Conservation (phyloP, 2,797 vertebrate genomes). For the Hybognathus amarus region DNA sequence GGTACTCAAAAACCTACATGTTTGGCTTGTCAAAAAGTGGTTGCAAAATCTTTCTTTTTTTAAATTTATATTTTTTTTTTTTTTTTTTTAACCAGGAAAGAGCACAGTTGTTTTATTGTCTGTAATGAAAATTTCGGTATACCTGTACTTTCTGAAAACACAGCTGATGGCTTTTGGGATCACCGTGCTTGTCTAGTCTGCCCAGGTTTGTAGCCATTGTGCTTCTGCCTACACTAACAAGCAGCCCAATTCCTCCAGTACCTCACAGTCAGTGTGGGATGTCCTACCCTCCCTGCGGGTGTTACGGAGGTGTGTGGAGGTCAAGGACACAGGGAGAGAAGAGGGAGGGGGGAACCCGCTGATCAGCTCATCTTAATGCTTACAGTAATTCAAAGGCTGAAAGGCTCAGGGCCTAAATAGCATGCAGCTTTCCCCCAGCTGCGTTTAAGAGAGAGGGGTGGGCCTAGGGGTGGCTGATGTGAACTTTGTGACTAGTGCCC, state of each 20-base stretch:
- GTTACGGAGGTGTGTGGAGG: constrained; percentile 57
- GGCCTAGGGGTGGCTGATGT: constrained; percentile 20
- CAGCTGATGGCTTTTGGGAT: neutral
- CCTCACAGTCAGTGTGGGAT: neutral
- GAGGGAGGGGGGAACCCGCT: constrained; percentile 37
- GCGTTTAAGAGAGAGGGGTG: constrained; percentile 28
- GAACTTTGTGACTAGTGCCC: constrained; percentile 55
- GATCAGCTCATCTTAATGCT: constrained; percentile 64
- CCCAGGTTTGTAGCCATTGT: neutral
- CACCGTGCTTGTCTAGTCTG: neutral
- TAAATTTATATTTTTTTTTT: neutral
- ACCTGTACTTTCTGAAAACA: neutral
- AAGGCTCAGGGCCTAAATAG: constrained; percentile 62
- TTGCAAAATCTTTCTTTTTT: neutral
- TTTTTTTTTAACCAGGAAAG: neutral
- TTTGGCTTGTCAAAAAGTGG: neutral
- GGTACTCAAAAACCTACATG: neutral
- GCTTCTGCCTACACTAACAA: neutral
- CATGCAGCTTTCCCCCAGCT: constrained; percentile 53
- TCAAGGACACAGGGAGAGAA: constrained; percentile 54
- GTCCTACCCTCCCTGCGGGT: constrained; percentile 29
- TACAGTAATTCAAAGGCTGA: constrained; percentile 62
- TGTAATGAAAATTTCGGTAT: neutral
- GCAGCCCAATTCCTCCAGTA: neutral
- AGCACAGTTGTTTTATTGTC: neutral